Percentiles rank a stretch among this genome's conserved stretches.
These are phyloP conservation scores for Gymnopithys bicolor DNA, from an alignment of 2,797 vertebrate species.

Conservation along the genomic window DNA sequence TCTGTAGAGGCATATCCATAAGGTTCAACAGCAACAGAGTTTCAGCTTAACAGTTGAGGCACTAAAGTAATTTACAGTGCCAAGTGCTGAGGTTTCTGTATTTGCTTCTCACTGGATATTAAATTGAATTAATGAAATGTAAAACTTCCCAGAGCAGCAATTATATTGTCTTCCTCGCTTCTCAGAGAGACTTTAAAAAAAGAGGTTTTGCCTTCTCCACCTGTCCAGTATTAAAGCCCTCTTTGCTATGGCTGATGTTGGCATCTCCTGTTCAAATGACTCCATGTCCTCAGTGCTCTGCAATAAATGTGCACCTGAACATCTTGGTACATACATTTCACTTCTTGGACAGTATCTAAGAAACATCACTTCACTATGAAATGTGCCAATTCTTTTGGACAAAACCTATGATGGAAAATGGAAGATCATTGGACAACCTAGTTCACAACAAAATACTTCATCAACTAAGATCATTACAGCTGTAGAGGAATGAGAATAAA, in stretches of 20 bases:
- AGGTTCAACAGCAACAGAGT: background rate
- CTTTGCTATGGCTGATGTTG: background rate
- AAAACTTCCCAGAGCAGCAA: background rate
- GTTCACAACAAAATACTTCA: background rate
- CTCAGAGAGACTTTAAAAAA: background rate
- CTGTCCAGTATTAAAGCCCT: background rate
- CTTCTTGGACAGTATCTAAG: background rate
- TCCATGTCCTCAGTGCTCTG: background rate
- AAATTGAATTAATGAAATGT: background rate
- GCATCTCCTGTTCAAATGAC: background rate
- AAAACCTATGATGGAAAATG: background rate
- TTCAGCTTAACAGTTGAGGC: rapidly evolving
- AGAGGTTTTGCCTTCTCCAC: background rate
- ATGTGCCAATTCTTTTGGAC: background rate
- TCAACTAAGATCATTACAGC: background rate
- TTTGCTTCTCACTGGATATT: background rate
- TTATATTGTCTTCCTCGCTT: background rate
- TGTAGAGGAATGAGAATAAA: background rate
- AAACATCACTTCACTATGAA: background rate
- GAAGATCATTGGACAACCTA: background rate
- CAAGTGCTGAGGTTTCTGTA: background rate
- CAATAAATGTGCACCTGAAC: background rate
- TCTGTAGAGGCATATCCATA: background rate
- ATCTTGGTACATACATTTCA: background rate
- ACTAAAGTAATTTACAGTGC: background rate